These are phyloP conservation scores for Pachycephala philippinensis DNA, from an alignment of 2,113 vertebrate species.

Conservation along the genomic window DNA sequence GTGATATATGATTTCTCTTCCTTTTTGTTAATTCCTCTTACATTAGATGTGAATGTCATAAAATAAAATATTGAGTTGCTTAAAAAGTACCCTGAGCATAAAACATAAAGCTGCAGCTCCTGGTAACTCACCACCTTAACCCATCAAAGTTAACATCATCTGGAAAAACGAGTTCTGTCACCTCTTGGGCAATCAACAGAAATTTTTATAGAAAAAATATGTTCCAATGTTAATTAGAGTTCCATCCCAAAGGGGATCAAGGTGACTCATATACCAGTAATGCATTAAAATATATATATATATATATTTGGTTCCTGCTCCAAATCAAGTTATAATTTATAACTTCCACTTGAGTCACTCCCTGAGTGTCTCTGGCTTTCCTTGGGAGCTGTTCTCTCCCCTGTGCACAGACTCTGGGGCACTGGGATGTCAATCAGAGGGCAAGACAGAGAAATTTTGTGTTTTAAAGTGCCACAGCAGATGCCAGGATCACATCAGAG, in stretches of 20 bases:
- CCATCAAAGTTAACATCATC: slow-evolving; percentile 1
- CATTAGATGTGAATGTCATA: background rate
- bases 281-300: background rate
- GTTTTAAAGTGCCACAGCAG: background rate
- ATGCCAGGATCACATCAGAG: background rate
- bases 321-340: background rate
- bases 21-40: background rate
- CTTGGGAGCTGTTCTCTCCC: background rate
- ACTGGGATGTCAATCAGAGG: background rate
- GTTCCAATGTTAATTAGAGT: slow-evolving; percentile 47
- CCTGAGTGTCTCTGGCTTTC: background rate
- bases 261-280: slow-evolving; percentile 26
- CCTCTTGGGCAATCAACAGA: slow-evolving; percentile 34
- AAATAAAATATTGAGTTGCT: background rate
- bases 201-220: slow-evolving; percentile 33
- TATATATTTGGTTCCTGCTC: background rate
- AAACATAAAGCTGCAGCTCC: background rate
- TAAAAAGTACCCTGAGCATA: background rate
- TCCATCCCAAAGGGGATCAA: slow-evolving; percentile 35
- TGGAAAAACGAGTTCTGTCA: background rate
- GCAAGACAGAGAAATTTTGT: background rate
- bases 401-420: background rate
- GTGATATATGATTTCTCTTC: background rate
- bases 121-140: background rate
- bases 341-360: background rate